phyloP scores from a whole-genome alignment of 2,888 invertebrate genomes.

The Cecidostiba fungosa region DNA sequence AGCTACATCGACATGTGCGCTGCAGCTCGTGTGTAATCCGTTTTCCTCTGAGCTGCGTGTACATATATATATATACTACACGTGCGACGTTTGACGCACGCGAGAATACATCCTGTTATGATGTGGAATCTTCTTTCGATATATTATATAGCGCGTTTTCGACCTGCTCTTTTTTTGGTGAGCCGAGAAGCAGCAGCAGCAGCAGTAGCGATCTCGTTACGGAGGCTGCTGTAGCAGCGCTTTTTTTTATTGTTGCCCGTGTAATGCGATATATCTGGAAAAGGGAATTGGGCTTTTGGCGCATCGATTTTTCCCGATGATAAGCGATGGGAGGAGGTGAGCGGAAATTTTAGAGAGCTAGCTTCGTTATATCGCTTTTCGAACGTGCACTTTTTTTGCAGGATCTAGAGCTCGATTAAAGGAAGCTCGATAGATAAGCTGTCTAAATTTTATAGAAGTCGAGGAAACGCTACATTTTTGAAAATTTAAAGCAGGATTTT shows the following conservation, averaged over 20 bases:
- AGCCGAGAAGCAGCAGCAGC: not conserved
- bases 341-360: constrained; percentile 23
- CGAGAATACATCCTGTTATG: constrained; percentile 51
- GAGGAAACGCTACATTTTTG: not conserved
- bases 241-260: constrained; percentile 19
- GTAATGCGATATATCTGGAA: constrained; percentile 37
- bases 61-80: not conserved
- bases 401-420: not conserved
- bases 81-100: not conserved
- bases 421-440: not conserved
- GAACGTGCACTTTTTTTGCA: not conserved
- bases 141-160: not conserved
- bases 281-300: constrained; percentile 38
- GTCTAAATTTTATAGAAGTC: not conserved
- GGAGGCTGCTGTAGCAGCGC: not conserved
- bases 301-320: constrained; percentile 50
- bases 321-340: constrained; percentile 23
- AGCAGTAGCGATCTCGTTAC: constrained; percentile 48
- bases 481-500: not conserved
- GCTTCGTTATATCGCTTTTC: not conserved
- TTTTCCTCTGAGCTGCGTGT: constrained; percentile 31
- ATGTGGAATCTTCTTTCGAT: constrained; percentile 45
- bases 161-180: constrained; percentile 5
- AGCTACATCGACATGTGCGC: constrained; percentile 17
- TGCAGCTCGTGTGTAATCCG: constrained; percentile 41